These are phyloP conservation scores for Mythimna albipuncta DNA, from an alignment of 2,888 invertebrate genomes.

Conservation along the genomic window DNA sequence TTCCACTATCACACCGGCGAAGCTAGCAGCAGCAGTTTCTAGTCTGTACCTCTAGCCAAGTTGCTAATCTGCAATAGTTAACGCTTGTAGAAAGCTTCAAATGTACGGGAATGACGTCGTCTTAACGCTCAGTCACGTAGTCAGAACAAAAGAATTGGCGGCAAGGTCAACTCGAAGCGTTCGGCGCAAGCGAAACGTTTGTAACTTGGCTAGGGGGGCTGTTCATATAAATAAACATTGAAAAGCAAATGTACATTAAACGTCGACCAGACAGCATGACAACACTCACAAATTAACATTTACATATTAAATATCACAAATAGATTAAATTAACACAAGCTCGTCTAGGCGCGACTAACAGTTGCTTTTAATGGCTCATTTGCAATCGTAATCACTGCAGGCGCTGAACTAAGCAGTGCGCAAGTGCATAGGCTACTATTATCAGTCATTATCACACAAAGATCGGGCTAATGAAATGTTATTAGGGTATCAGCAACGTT, in stretches of 20 bases:
- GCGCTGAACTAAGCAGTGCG: conserved; percentile 17
- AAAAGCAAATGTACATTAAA: conserved; percentile 8
- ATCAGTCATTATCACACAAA: conserved; percentile 41
- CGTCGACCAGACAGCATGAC: conserved; percentile 11
- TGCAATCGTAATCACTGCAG: conserved; percentile 55
- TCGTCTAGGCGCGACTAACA: conserved; percentile 13
- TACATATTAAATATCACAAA: conserved; percentile 44
- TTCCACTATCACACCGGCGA: no score
- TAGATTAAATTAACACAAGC: conserved; percentile 50
- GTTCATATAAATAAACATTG: not conserved
- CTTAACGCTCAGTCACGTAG: no score
- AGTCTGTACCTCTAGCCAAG: no score
- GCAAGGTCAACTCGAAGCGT: no score
- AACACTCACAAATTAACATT: conserved; percentile 45
- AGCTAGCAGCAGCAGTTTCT: no score
- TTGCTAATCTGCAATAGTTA: no score
- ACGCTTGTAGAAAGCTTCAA: no score
- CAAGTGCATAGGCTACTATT: conserved; percentile 23
- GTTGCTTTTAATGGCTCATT: conserved; percentile 50
- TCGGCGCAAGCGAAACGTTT: no score
- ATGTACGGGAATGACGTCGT: no score
- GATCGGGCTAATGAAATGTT: conserved; percentile 53
- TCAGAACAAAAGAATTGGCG: no score
- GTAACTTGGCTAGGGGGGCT: no score
- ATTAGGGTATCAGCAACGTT: conserved; percentile 37